Conservation (phyloP, 1,140 invertebrate genomes). For the Penaeus indicus region DNA sequence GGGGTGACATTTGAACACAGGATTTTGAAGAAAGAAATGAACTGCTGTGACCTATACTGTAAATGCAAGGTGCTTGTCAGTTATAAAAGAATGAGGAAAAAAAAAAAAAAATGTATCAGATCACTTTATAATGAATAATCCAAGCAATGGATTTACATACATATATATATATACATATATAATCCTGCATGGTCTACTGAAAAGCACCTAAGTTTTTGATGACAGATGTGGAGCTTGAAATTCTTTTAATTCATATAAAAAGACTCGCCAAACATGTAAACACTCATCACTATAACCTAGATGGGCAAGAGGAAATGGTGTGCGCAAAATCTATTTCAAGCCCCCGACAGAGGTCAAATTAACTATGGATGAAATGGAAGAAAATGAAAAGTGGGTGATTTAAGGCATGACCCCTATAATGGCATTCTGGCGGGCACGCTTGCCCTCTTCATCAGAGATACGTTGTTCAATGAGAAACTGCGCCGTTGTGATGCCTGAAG, state of each 20-base stretch:
- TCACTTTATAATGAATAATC: slow-evolving; percentile 13
- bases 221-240: no score
- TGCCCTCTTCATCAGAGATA: slow-evolving; percentile 94
- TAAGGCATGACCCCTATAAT: slow-evolving; percentile 70
- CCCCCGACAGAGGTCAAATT: slow-evolving; percentile 49
- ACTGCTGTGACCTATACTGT: slow-evolving; percentile 55
- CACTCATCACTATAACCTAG: slow-evolving; percentile 56
- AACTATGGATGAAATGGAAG: slow-evolving; percentile 48
- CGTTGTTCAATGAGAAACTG: slow-evolving; percentile 95
- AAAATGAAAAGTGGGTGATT: slow-evolving; percentile 47
- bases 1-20: slow-evolving; percentile 49
- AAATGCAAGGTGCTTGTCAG: slow-evolving; percentile 55
- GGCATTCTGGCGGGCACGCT: slow-evolving; percentile 89
- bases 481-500: slow-evolving; percentile 88
- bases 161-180: slow-evolving; percentile 45
- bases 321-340: slow-evolving; percentile 50
- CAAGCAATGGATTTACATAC: slow-evolving; percentile 23
- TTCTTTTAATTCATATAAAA: not conserved
- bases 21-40: slow-evolving; percentile 46
- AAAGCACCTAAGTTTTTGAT: no score
- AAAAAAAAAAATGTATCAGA: slow-evolving; percentile 4
- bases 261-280: slow-evolving; percentile 52
- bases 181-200: no score
- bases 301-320: slow-evolving; percentile 54
- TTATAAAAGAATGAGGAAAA: not conserved